These are phyloP conservation scores for Notothenia rossii DNA, from an alignment of 2,113 vertebrate species.

Conservation along the genomic window DNA sequence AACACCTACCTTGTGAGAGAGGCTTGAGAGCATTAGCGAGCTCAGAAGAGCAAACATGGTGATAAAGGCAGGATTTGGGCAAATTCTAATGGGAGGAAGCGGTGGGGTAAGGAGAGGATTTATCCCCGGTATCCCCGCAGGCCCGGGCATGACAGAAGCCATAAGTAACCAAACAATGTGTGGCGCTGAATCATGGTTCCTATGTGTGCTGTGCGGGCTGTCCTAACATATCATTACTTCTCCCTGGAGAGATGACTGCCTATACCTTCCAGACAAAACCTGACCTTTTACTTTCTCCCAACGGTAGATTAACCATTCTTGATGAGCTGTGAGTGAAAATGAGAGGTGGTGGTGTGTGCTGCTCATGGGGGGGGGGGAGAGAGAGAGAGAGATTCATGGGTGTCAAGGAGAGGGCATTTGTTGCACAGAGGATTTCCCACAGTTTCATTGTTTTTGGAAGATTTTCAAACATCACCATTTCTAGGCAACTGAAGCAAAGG, in stretches of 20 bases:
- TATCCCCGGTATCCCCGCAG: conserved; percentile 64
- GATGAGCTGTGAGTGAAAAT: conserved; percentile 59
- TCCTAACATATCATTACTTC: conserved; percentile 79
- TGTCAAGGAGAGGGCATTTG: conserved; percentile 56
- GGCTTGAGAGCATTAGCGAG: conserved; percentile 71
- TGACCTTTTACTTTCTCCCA: conserved; percentile 69
- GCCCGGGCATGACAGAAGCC: conserved; percentile 69
- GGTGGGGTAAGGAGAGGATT: conserved; percentile 66
- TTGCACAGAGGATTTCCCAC: conserved; percentile 59
- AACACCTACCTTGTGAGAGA: conserved; percentile 72
- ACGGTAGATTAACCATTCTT: conserved; percentile 53
- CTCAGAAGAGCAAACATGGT: conserved; percentile 78
- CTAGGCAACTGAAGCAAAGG: conserved; percentile 74
- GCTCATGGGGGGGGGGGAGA: background rate
- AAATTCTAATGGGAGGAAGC: conserved; percentile 74
- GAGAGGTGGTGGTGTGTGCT: conserved; percentile 6
- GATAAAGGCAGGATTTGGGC: conserved; percentile 75
- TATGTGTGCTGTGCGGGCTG: conserved; percentile 75
- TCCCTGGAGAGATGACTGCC: conserved; percentile 48
- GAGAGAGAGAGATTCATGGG: conserved; percentile 40
- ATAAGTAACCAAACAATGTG: conserved; percentile 68
- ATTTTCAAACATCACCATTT: conserved; percentile 73
- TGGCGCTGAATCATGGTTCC: conserved; percentile 77
- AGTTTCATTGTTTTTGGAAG: conserved; percentile 72
- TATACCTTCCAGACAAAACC: conserved; percentile 60